Evolutionary conservation across 2,797 vertebrate genomes (phyloP).

Genomic region (Manis crassicaudata): DNA sequence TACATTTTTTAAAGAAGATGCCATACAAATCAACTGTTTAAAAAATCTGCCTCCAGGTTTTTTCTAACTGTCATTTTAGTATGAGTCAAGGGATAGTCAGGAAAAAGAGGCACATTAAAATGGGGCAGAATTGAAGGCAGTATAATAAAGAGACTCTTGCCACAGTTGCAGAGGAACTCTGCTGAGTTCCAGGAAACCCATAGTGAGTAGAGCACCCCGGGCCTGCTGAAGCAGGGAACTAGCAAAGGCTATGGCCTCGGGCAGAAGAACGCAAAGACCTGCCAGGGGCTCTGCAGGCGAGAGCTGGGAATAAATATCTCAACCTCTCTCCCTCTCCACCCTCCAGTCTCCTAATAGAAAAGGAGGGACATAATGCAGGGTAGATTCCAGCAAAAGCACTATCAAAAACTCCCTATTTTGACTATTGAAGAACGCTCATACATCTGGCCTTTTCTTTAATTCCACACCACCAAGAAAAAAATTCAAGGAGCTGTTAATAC

Average conservation of each 20-base stretch:
- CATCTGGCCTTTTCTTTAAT: conserved; percentile 16
- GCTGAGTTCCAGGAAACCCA: background rate
- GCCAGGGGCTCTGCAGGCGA: background rate
- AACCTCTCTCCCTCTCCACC: background rate
- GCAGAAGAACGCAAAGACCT: background rate
- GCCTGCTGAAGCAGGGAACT: background rate
- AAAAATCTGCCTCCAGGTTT: background rate
- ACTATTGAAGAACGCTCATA: background rate
- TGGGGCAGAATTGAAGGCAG: background rate
- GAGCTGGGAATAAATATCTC: background rate
- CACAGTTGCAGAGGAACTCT: background rate
- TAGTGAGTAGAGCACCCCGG: background rate
- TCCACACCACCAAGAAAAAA: background rate
- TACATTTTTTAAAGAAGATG: background rate
- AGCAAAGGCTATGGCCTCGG: background rate
- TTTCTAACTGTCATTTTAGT: background rate
- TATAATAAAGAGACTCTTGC: background rate
- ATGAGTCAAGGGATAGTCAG: background rate
- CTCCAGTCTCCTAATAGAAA: background rate
- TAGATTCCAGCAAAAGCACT: background rate
- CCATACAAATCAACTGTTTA: background rate
- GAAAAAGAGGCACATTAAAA: background rate
- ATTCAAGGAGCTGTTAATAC: conserved; percentile 35
- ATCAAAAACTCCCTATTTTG: background rate
- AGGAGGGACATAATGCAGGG: background rate